phyloP scores from a whole-genome alignment of 2,113 vertebrate species.

The Dendropsophus ebraccatus region DNA sequence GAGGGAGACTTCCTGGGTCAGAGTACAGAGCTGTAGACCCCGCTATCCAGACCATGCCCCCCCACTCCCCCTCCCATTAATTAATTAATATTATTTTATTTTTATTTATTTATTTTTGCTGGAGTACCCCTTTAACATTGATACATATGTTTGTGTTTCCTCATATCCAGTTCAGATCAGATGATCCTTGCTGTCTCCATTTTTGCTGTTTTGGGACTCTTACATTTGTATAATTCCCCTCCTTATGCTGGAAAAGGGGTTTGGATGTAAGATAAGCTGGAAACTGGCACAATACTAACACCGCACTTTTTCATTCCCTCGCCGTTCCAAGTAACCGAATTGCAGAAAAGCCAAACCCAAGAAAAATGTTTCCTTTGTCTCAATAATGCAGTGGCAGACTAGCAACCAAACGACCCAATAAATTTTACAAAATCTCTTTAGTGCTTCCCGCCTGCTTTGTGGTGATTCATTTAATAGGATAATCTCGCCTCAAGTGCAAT shows the following conservation, averaged over 20 bases:
- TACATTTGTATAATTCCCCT: not conserved
- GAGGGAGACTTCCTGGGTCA: too few species aligned
- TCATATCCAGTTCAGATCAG: constrained; percentile 18
- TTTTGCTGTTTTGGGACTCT: constrained; percentile 47
- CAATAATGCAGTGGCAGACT: constrained; percentile 47
- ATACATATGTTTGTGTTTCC: not conserved
- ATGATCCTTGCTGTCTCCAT: constrained; percentile 24
- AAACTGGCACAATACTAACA: constrained; percentile 52
- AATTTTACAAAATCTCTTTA: constrained; percentile 40
- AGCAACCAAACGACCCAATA: constrained; percentile 53
- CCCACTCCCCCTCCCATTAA: too few species aligned
- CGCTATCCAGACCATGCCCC: too few species aligned
- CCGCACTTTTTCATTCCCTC: constrained; percentile 42
- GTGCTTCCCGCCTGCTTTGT: constrained; percentile 34
- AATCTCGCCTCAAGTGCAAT: constrained; percentile 18
- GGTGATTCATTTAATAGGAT: constrained; percentile 53
- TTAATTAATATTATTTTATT: too few species aligned
- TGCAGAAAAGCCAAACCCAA: constrained; percentile 50
- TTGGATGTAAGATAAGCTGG: constrained; percentile 53
- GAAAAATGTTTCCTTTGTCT: constrained; percentile 55
- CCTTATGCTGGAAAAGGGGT: constrained; percentile 47
- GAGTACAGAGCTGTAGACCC: too few species aligned
- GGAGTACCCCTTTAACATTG: too few species aligned
- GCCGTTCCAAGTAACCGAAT: constrained; percentile 34
- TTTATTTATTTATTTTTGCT: too few species aligned